Base-by-base conservation (phyloP, 2,113 vertebrate species). In the Strix aluco region DNA sequence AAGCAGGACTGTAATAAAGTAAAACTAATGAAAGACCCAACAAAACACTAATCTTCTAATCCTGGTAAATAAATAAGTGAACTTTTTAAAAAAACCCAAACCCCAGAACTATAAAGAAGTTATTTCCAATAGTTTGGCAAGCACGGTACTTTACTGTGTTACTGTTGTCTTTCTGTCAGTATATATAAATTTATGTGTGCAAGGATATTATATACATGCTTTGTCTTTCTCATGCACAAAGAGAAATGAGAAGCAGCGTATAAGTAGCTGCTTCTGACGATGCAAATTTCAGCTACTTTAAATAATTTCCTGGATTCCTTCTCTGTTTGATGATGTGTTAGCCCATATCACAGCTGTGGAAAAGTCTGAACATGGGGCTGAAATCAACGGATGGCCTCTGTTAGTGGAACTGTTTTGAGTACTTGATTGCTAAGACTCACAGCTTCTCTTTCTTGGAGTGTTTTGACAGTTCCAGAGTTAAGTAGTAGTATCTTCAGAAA, bases 401-500 rank as follows among this genome's bases (percentile, higher is more conserved):
- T 92, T 94, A 89, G 59, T 49, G 72, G 54, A 90, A 86, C 61
- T 85, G 19, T 46, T 96, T 83, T 46, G 65, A 94, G 67, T 22
- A 73, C 57, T 89, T 83, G 59, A 71, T 96, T 44, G 84, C 71
- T 40, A 83, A 94, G 90, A 93, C 85, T 96, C 72, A 18, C 63
- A 95, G 57, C 46, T 92, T 82, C 67, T 95, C 78, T 94, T 94
- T 95, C 75, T 90, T 94, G 58, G 77, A 93, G 70, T 57, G 78
- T 96, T 96, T 92, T 59, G 63, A 94, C 84, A 96, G 67, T 95
- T 91, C 66, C 62, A 86, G 90, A 93, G 88, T 96, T 96, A 96
- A 94, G 88, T 72, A 92, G 85, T 26, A 55, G 82, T 65, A 67
- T 95, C 90, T 97, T 96, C 95, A 97, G 92, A 98, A 97, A 97